Evolutionary conservation across 1,140 invertebrate species (phyloP), one percentile per base, ranked within the genome.

Genomic region (Cepaea nemoralis): DNA sequence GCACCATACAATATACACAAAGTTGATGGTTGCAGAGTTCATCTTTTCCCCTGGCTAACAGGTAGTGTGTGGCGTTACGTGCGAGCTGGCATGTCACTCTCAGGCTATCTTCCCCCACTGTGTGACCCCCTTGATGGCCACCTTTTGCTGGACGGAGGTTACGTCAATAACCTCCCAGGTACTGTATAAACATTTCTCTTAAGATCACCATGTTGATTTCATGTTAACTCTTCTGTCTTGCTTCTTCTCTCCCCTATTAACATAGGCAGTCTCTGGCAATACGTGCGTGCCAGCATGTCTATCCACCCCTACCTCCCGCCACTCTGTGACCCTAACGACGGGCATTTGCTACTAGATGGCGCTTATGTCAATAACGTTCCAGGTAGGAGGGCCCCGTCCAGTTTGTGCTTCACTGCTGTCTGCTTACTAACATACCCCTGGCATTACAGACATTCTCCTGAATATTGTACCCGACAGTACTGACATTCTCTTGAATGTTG

Each of bases 311-410:
- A 99, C 89, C 96, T 99, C 94, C 98, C 98, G 88, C 98, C 98
- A 76, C 93, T 99, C 88, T 99, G 98, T 94, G 98, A 99, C 93
- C 98, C 98, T 76, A 93, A 94, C 89, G 98, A 99, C 93, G 97
- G 97, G 89, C 98, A 99, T 94, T 94, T 99, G 88, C 94, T 99
- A 86, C 94, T 99, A 90, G 99, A 99, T 93, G 98, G 99, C 92
- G 98, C 98, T 92, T 99, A 99, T 94, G 97, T 99, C 93, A 99
- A 99, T 95, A 99, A 99, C 93, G 94, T 99, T 89, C 98, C 98
- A 95, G 98, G 97, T 98, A 91, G 91, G 14, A 1, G 76, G 14
- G 1, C 50, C 59, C 59, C 8, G 27, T 27, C 59, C 45, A 59
- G 8, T 5, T 10, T 45, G 42, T 45, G 19, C 8, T 10, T 8